A percentile compares a stretch with the other conserved stretches of the same genome.
These are phyloP conservation scores for Platycheirus rosarum DNA, from an alignment of 2,888 invertebrate genomes.

Conservation along the genomic window DNA sequence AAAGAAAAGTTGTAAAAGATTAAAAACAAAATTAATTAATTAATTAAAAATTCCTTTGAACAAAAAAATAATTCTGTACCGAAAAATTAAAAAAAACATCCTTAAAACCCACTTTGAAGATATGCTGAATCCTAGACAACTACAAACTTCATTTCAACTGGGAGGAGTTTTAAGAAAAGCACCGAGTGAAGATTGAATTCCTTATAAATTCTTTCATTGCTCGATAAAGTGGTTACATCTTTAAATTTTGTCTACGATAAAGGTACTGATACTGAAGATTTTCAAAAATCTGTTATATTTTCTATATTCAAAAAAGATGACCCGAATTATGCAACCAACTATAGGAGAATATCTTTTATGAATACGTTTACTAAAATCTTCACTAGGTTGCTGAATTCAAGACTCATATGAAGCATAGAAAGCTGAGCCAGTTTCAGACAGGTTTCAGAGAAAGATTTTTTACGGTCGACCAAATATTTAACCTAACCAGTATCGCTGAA, in stretches of 20 bases:
- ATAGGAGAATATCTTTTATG: background rate
- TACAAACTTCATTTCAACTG: background rate
- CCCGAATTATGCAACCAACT: background rate
- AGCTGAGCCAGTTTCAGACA: too few species aligned
- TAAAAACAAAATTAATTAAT: too few species aligned
- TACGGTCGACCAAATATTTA: background rate
- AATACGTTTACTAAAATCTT: background rate
- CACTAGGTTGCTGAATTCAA: background rate
- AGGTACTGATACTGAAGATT: background rate
- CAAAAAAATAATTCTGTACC: too few species aligned
- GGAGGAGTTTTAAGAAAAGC: background rate
- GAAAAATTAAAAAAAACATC: too few species aligned
- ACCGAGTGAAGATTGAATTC: background rate
- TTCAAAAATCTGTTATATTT: too few species aligned
- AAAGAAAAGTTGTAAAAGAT: too few species aligned
- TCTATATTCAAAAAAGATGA: background rate
- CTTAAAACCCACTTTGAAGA: background rate
- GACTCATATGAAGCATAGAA: background rate
- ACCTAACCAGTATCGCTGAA: background rate
- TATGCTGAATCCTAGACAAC: background rate
- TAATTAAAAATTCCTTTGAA: too few species aligned
- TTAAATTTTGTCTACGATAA: background rate
- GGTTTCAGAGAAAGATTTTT: too few species aligned
- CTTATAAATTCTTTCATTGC: background rate
- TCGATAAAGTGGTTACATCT: background rate